Conservation (phyloP, 92 coral and sea anemone genomes). For the Galaxea fascicularis region DNA sequence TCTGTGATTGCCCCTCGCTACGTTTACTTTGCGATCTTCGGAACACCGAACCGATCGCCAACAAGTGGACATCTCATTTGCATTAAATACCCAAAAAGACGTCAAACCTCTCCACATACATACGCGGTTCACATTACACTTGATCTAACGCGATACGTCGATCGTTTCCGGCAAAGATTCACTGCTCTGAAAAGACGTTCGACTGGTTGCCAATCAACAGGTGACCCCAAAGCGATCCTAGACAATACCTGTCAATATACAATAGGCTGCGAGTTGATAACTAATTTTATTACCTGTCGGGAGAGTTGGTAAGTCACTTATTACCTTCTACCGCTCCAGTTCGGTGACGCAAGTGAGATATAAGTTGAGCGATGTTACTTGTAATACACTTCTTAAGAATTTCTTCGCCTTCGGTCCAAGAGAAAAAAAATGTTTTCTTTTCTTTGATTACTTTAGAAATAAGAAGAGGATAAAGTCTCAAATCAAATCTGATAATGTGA, state of each 20-base stretch:
- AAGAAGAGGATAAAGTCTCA: not conserved
- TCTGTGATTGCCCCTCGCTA: not conserved
- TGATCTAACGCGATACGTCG: not conserved
- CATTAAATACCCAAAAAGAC: not conserved
- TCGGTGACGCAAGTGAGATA: too few species aligned
- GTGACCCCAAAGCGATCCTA: conserved; percentile 5
- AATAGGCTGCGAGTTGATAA: conserved; percentile 34
- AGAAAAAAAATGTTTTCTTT: not conserved
- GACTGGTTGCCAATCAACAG: conserved; percentile 28
- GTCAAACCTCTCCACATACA: not conserved
- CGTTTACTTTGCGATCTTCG: not conserved
- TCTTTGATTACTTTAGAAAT: not conserved
- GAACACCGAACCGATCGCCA: not conserved
- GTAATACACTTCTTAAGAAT: not conserved
- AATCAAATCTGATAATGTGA: not conserved
- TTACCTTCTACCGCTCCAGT: not conserved
- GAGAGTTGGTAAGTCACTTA: conserved; percentile 9
- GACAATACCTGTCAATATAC: conserved; percentile 49
- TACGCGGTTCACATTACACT: conserved; percentile 33
- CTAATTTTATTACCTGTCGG: conserved; percentile 28
- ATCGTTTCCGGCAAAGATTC: conserved; percentile 30
- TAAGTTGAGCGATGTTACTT: not conserved
- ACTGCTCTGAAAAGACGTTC: not conserved
- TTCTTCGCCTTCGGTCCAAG: not conserved
- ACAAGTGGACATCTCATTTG: conserved; percentile 33